Evolutionary conservation across 2,113 vertebrate species (phyloP).

Genomic region (Craseonycteris thonglongyai): DNA sequence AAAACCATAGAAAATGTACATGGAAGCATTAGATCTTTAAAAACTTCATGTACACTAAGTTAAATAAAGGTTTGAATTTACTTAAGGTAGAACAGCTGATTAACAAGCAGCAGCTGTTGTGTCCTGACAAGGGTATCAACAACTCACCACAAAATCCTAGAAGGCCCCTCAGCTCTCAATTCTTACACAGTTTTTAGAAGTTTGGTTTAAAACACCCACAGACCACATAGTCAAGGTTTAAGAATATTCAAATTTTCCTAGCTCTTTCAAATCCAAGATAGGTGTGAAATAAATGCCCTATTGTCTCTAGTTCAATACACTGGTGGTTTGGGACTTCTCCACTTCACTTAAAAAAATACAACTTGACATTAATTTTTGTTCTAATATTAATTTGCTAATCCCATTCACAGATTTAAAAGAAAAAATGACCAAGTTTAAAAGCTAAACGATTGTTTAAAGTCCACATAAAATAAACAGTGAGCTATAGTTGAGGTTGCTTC

Average conservation of each 20-base stretch:
- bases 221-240: conserved; percentile 71
- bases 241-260: conserved; percentile 74
- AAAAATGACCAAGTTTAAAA: conserved; percentile 72
- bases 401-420: conserved; percentile 73
- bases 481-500: conserved; percentile 49
- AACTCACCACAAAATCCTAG: conserved; percentile 70
- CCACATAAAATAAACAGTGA: conserved; percentile 49
- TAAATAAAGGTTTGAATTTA: conserved; percentile 71
- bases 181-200: conserved; percentile 66
- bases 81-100: conserved; percentile 64
- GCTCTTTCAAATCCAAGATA: conserved; percentile 76
- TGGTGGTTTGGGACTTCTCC: conserved; percentile 59
- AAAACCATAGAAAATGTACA: conserved; percentile 79
- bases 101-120: conserved; percentile 76
- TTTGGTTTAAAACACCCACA: conserved; percentile 69
- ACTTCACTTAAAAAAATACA: conserved; percentile 57
- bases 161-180: conserved; percentile 70
- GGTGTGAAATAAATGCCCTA: conserved; percentile 55
- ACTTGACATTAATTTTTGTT: conserved; percentile 61
- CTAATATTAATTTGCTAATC: conserved; percentile 65
- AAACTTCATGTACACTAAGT: conserved; percentile 81
- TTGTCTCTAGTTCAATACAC: conserved; percentile 53
- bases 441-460: conserved; percentile 68
- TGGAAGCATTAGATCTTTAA: conserved; percentile 73
- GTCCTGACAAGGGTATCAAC: conserved; percentile 62